Evolutionary conservation across 2,113 vertebrate genomes (phyloP), one percentile per base, ranked within the genome.

Genomic region (Chelonoidis abingdonii): DNA sequence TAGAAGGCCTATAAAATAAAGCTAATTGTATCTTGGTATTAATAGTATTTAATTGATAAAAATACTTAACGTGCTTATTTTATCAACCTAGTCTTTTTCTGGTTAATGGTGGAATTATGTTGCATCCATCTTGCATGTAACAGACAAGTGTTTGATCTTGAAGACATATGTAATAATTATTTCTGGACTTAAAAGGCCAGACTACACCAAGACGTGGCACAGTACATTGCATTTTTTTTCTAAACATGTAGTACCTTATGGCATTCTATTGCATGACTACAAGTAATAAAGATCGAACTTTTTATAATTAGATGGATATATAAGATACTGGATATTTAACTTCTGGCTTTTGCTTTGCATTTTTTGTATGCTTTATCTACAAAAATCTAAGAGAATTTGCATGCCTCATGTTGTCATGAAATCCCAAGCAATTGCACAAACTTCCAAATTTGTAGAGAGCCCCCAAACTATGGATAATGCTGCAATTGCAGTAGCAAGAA

Each of bases 401-500:
- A 47, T 44, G 11, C 24, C 12, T 44, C 38, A 44, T 41, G 10
- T 19, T 38, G 24, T 76, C 24, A 5, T 76, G 22, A 44, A 47
- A 76, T 3, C 9, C 38, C 22, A 76, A 47, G 24, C 24, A 44
- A 76, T 47, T 76, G 19, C 41, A 41, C 10, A 47, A 47, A 76
- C 27, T 47, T 47, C 65, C 25, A 44, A 47, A 76, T 47, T 8
- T 76, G 6, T 6, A 5, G 62, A 44, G 91, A 83, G 21, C 44
- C 8, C 2, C 11, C 4, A 65, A 5, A 9, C 24, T 8, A 3
- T 0, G 0, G 5, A 3, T 10, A 82, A 81, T 49, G 80, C 6
- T 16, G 38, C 21, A 88, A 69, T 19, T 92, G 4, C 0, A 0
- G 16, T 4, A 53, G 21, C 11, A 35, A 27, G 35, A 86, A 2